phyloP scores from a whole-genome alignment of 2,797 vertebrate genomes.

The Brotula barbata region DNA sequence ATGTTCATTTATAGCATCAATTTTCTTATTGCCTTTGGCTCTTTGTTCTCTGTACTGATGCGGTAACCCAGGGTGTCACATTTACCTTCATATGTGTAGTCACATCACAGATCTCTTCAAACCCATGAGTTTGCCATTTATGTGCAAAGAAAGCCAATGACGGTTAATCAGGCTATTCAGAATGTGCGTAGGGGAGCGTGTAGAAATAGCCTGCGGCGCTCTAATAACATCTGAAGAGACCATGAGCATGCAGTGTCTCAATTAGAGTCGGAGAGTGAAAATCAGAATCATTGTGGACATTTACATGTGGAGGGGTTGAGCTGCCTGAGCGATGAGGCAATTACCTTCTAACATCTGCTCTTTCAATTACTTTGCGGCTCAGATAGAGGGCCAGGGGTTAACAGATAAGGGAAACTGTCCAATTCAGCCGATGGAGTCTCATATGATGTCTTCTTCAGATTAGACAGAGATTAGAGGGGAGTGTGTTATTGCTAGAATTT shows the following conservation, averaged over 20 bases:
- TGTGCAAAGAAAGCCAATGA: slow-evolving; percentile 18
- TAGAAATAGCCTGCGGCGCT: slow-evolving; percentile 13
- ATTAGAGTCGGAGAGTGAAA: slow-evolving; percentile 43
- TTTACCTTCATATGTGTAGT: slow-evolving; percentile 22
- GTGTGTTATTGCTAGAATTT: slow-evolving; percentile 44
- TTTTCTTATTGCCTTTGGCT: slow-evolving; percentile 8
- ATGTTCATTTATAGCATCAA: not conserved
- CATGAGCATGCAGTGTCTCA: slow-evolving; percentile 14
- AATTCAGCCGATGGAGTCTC: slow-evolving; percentile 61
- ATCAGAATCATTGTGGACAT: slow-evolving; percentile 50
- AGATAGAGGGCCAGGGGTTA: slow-evolving; percentile 48
- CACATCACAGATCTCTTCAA: slow-evolving; percentile 39
- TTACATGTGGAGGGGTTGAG: slow-evolving; percentile 53
- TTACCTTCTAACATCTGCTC: slow-evolving; percentile 72
- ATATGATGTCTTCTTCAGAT: slow-evolving; percentile 58
- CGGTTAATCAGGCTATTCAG: slow-evolving; percentile 27
- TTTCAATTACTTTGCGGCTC: slow-evolving; percentile 61
- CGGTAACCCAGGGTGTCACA: slow-evolving; percentile 22
- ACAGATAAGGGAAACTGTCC: slow-evolving; percentile 61
- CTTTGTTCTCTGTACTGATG: slow-evolving; percentile 10
- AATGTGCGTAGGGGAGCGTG: slow-evolving; percentile 23
- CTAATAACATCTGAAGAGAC: slow-evolving; percentile 40
- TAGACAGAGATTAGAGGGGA: slow-evolving; percentile 10
- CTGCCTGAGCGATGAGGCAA: slow-evolving; percentile 68
- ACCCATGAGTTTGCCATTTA: slow-evolving; percentile 25